Evolutionary conservation across 1,140 invertebrate genomes (phyloP), one percentile per base, ranked within the genome.

Genomic region (Hypsibius dujardini): DNA sequence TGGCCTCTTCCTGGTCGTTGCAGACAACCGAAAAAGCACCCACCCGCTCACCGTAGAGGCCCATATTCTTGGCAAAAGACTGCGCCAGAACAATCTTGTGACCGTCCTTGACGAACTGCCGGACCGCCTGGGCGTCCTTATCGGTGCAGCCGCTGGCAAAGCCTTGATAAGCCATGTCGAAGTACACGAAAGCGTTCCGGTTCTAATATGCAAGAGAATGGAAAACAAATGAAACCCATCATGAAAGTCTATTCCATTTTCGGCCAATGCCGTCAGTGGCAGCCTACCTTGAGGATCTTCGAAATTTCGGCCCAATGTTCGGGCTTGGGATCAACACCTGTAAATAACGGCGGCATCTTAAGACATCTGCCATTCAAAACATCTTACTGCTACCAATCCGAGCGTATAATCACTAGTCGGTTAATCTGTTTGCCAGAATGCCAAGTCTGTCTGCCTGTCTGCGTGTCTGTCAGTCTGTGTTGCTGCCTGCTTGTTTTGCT

Each of bases 81-180:
- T 99, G 95, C 46, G 90, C 85, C 50, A 98, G 81, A 59, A 86
- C 87, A 76, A 98, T 86, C 75, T 89, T 83, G 79, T 96, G 92
- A 1, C 94, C 93, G 74, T 96, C 90, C 73, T 90, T 84, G n/a
- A 94, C 83, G 77, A 99, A 98, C 74, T 87, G 82, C 72, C 94
- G 84, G 0, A 98, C 86, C 46, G 94, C 90, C 79, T 85, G 85
- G 1, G 95, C 90, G 82, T 99, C 95, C 73, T 84, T 87, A 72
- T 87, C 86, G 59, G 90, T 85, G 80, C 92, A 86, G 74, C 95
- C 89, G 82, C 81, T 82, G 75, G 85, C 82, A 76, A 81, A 82
- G 15, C 95, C 95, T 84, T 98, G 96, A 83, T 99, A 99, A 46
- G 96, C 96, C 89, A 96, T 95, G 81, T 99, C 96, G 80, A 99